Base-by-base conservation (phyloP, 2,888 invertebrate species). In the Eristalis tenax region DNA sequence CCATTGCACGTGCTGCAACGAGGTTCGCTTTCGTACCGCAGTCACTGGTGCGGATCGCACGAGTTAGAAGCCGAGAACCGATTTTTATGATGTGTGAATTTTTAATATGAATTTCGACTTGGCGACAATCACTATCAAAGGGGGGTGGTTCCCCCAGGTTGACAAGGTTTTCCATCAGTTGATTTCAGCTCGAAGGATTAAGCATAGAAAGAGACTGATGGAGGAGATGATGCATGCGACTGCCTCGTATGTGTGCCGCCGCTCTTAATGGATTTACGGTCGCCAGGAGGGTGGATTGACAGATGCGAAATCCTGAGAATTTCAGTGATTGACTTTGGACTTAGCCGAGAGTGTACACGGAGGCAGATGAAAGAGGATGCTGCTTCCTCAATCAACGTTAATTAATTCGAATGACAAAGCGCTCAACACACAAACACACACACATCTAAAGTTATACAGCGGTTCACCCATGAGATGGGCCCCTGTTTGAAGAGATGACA, bases 71-170 rank as follows among this genome's bases (percentile, higher is more conserved):
- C n/a, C 15, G 35, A 23, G 35, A 23, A 69, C 18, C 64, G 71
- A 71, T 71, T 82, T 86, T 79, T 86, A 70, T 86, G 86, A 86
- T 82, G 86, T 86, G 86, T 86, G 78, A 82, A 78, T 78, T 86
- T 86, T 82, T 82, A 86, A 86, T 86, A 86, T 83, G 82, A 11
- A 63, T 66, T 66, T 75, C 70, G 26, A 23, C 15, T 26, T 23
- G 59, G 59, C 38, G 28, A 64, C 50, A 64, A 28, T 50, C 32
- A 56, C 64, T 22, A 43, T 66, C 64, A 80, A 61, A 32, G 57
- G 59, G 3, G 32, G 15, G 79, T 64, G 70, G 68, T 69, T 57
- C 23, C 23, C 26, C 26, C 66, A 13, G 38, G 38, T 2, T 38
- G 38, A 13, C 38, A 38, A 13, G 38, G 38, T 63, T 61, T 71